Evolutionary conservation across 2,797 vertebrate species (phyloP).

Genomic region (Lacerta bilineata): DNA sequence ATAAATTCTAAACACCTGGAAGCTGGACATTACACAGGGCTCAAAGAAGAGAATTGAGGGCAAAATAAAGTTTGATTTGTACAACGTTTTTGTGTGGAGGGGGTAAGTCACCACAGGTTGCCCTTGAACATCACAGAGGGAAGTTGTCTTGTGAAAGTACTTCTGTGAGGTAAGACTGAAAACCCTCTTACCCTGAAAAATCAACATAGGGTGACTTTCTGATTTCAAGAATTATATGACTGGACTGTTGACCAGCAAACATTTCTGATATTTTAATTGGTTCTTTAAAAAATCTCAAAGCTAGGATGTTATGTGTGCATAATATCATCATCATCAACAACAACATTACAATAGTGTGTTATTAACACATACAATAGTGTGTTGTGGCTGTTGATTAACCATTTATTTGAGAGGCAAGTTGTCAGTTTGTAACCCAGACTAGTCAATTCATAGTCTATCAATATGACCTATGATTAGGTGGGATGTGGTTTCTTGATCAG

Average conservation of each 20-base stretch:
- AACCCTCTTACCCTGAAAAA: neutral
- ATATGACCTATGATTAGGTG: neutral
- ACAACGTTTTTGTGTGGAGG: neutral
- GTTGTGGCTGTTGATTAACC: neutral
- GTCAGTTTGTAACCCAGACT: neutral
- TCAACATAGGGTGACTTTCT: neutral
- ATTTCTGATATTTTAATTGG: neutral
- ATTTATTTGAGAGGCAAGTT: no score
- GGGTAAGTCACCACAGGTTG: neutral
- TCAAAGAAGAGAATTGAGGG: neutral
- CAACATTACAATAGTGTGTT: neutral
- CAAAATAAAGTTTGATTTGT: constrained; percentile 19
- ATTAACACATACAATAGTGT: neutral
- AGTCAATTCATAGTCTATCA: neutral
- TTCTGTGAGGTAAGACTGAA: neutral
- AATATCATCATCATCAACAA: neutral
- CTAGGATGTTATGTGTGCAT: neutral
- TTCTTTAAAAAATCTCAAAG: neutral
- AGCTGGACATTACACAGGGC: fast-evolving
- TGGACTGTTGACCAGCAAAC: neutral
- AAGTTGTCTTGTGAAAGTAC: neutral
- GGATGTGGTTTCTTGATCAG: neutral
- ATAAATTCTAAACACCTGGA: constrained; percentile 28
- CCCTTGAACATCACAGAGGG: neutral
- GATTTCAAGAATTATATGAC: neutral